Evolutionary conservation across 1,140 invertebrate genomes (phyloP), one percentile per base, ranked within the genome.

Genomic region (Dinothrombium tinctorium): DNA sequence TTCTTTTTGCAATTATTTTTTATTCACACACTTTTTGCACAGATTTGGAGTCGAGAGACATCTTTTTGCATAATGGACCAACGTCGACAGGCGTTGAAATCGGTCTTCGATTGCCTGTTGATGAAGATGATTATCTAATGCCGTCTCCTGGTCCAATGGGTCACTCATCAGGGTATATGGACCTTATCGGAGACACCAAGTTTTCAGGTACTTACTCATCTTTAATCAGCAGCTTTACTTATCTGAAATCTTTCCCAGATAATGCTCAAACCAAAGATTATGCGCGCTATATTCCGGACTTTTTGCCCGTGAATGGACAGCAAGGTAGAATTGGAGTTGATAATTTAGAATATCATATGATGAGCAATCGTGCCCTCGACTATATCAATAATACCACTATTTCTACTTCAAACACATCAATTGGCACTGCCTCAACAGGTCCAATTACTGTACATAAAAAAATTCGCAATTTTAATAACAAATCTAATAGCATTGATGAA

Each of bases 111-210:
- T 64, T 92, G 28, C 83, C 84, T 0, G 66, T 94, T 3, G 89
- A 94, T 52, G 86, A 94, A 57, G 86, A 94, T 55, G 84, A 94
- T 54, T 95, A 95, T 56, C 60, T 95, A 22, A 84, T 92, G 73
- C 87, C 87, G 29, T 87, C 82, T 3, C 73, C 81, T 17, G 75
- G 77, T 56, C 66, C 69, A 40, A 64, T 62, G 8, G 44, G 46
- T 20, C 45, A 51, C 28, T 46, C 54, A 17, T 41, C 50, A 19
- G 47, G 47, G n/a, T 92, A 92, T 54, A 81, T 90, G 65, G 84
- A 92, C 65, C 63, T 94, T 43, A 81, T 86, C 47, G 43, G 25
- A 31, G 43, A 33, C 28, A 24, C 37, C 14, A 43, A 37, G 44
- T 20, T 32, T 28, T 22, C 23, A 35, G 46, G 32, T 45, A 42